Evolutionary conservation across 2,888 invertebrate species (phyloP).

Genomic region (Hanleya hanleyi): DNA sequence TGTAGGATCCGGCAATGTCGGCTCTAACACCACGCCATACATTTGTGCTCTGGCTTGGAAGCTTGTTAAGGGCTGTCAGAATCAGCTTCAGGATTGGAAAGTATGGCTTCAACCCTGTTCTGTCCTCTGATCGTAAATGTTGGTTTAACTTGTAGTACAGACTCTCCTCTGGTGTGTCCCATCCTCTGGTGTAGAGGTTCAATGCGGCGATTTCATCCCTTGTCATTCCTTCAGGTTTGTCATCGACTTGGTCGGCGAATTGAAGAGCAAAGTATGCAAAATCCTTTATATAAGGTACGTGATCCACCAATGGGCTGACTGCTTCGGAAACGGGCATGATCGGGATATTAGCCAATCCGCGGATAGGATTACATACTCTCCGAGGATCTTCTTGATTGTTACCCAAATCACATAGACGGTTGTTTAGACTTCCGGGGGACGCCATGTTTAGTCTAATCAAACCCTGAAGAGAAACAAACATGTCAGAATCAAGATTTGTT

Average conservation of each 20-base stretch:
- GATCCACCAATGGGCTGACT: not conserved
- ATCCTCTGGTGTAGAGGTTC: not conserved
- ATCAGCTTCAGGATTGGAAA: not conserved
- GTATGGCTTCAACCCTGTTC: not conserved
- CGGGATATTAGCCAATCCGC: not conserved
- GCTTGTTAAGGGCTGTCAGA: not conserved
- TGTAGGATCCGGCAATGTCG: not conserved
- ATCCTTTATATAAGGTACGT: not conserved
- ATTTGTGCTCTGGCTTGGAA: not conserved
- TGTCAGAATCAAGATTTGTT: too few relatives aligned
- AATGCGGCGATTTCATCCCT: not conserved
- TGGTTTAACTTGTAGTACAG: not conserved
- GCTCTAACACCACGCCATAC: conserved; percentile 6
- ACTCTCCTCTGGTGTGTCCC: not conserved
- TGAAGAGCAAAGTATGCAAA: not conserved
- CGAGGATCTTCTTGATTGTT: not conserved
- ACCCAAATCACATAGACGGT: too few relatives aligned
- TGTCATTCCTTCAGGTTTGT: not conserved
- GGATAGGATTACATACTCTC: not conserved
- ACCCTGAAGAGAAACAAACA: too few relatives aligned
- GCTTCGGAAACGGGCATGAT: not conserved
- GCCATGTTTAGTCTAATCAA: too few relatives aligned
- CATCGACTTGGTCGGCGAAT: not conserved
- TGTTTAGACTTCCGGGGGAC: too few relatives aligned
- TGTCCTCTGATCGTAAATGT: not conserved